Evolutionary conservation across 2,113 vertebrate species (phyloP), one percentile per base, ranked within the genome.

Genomic region (Urocynchramus pylzowi): DNA sequence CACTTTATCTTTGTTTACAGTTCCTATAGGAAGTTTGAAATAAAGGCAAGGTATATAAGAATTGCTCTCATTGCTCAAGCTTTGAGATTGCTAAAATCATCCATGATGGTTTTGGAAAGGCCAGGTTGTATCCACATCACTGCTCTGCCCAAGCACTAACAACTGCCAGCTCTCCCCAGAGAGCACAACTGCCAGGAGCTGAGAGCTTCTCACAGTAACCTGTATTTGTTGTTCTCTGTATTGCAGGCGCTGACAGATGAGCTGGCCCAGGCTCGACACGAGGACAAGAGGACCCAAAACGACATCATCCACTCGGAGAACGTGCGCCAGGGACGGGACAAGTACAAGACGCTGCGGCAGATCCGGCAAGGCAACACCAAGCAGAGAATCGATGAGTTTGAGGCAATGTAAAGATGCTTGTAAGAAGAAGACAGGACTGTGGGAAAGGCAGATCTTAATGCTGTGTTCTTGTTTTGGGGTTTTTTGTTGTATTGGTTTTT

Each of bases 341-440:
- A 99, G 97, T 99, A 99, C 98, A 99, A 99, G 98, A 99, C 99
- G 0, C 98, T 99, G 98, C 98, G 99, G 92, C 99, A 99, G 98
- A 99, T 99, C 96, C 97, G 99, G 13, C 98, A 98, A 97, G 99
- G 99, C 95, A 99, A 99, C 98, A 99, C 99, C 94, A 99, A 99
- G 98, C 99, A 99, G 98, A 98, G 99, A 89, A 99, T 99, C 13
- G 99, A 99, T 16, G 99, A 99, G 98, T 99, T 99, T 42, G 99
- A 99, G 95, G 98, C 99, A n/a, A 98, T 99, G 98, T 99, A 99
- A 94, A 28, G 17, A 33, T 19, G 31, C 70, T 70, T 31, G 1
- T 22, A 31, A 44, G 28, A 42, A 76, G 77, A 73, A 44, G 31
- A 65, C 80, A 92, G 94, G 87, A 97, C 97, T 96, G 53, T 90